Evolutionary conservation across 2,888 invertebrate species (phyloP).

Genomic region (Tetragonula carbonaria): DNA sequence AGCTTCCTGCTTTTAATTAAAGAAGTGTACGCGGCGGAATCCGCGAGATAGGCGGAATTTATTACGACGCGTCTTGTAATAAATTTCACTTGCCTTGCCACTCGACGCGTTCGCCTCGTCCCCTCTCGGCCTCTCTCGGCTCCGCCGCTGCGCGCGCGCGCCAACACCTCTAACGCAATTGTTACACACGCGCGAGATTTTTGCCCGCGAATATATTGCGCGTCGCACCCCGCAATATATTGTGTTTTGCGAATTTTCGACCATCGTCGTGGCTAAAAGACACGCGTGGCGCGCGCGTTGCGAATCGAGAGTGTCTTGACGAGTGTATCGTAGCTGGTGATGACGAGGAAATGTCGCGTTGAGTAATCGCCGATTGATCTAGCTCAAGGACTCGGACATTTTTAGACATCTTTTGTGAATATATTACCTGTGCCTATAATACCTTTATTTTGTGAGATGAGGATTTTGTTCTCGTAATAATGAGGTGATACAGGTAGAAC

Average conservation of each 20-base stretch:
- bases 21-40: conserved; percentile 64
- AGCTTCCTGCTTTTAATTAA: conserved; percentile 71
- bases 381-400: background rate
- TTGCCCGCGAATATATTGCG: conserved; percentile 14
- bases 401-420: background rate
- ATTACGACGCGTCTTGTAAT: conserved; percentile 65
- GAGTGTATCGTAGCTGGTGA: background rate
- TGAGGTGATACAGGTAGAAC: too few relatives aligned
- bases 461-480: too few relatives aligned
- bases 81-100: conserved; percentile 64
- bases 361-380: background rate
- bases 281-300: background rate
- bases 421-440: background rate
- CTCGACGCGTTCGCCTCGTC: conserved; percentile 56
- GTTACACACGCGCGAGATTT: conserved; percentile 64
- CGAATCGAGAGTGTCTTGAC: background rate
- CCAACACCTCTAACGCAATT: conserved; percentile 58
- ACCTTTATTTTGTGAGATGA: too few relatives aligned
- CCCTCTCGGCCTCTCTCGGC: conserved; percentile 6
- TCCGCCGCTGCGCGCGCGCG: background rate
- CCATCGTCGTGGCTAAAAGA: background rate
- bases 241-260: background rate
- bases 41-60: conserved; percentile 68
- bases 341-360: background rate
- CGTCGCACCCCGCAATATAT: background rate